Conservation (phyloP, 2,797 vertebrate genomes). For the Astyanax mexicanus region DNA sequence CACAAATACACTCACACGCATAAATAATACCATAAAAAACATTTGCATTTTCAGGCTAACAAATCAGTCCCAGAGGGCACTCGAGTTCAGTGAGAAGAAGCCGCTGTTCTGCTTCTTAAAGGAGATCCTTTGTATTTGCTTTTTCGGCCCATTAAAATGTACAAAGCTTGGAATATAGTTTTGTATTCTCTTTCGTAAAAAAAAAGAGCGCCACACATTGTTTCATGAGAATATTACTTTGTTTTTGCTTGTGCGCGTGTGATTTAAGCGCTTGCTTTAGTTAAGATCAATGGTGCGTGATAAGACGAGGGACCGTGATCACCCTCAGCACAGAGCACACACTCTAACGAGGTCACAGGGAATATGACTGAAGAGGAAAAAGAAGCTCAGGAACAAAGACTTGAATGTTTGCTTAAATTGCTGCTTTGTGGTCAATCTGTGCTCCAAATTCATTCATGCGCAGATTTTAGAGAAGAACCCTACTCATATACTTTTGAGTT, state of each 20-base stretch:
- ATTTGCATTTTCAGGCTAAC: constrained; percentile 46
- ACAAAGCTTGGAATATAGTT: constrained; percentile 29
- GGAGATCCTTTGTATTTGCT: constrained; percentile 27
- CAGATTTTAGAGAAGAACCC: too few species aligned
- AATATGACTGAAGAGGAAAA: not conserved
- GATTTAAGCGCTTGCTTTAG: constrained; percentile 31
- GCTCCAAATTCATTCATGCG: too few species aligned
- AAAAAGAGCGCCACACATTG: constrained; percentile 5
- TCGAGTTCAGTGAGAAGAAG: constrained; percentile 13
- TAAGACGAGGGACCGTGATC: not conserved
- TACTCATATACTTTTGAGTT: too few species aligned
- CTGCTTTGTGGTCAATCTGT: not conserved
- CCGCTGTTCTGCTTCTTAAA: constrained; percentile 27
- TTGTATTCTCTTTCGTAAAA: constrained; percentile 24
- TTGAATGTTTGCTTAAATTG: too few species aligned
- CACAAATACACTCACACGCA: constrained; percentile 35
- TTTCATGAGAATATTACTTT: constrained; percentile 37
- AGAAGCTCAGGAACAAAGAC: not conserved
- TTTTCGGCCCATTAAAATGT: constrained; percentile 31
- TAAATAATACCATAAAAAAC: constrained; percentile 44
- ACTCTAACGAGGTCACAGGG: not conserved
- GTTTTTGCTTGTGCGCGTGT: constrained; percentile 24
- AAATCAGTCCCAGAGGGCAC: constrained; percentile 43
- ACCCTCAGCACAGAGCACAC: not conserved
- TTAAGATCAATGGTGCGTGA: constrained; percentile 19